Evolutionary conservation across 2,113 vertebrate genomes (phyloP).

Genomic region (Xenopus tropicalis): UCB_Xtro_10.0 CM004450.2:88308001-88308500

Average conservation of each 20-base stretch:
- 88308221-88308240: conserved; percentile 50
- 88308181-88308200: neutral
- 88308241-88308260: conserved; percentile 77
- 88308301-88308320: neutral
- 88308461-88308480: too few relatives aligned
- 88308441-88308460: too few relatives aligned
- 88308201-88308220: neutral
- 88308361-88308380: too few relatives aligned
- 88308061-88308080: neutral
- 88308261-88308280: conserved; percentile 75
- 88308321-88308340: neutral
- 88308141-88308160: neutral
- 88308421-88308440: too few relatives aligned
- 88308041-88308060: neutral
- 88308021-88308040: too few relatives aligned
- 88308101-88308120: conserved; percentile 6
- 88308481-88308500: too few relatives aligned
- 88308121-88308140: neutral
- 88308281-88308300: conserved; percentile 58
- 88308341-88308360: neutral
- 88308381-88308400: too few relatives aligned
- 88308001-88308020: too few relatives aligned
- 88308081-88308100: neutral
- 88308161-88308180: conserved; percentile 6
- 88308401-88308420: too few relatives aligned